A percentile compares a stretch with the other conserved stretches of the same genome.
These are phyloP conservation scores for Scyliorhinus canicula DNA, from an alignment of 2,797 vertebrate species.

Conservation along the genomic window DNA sequence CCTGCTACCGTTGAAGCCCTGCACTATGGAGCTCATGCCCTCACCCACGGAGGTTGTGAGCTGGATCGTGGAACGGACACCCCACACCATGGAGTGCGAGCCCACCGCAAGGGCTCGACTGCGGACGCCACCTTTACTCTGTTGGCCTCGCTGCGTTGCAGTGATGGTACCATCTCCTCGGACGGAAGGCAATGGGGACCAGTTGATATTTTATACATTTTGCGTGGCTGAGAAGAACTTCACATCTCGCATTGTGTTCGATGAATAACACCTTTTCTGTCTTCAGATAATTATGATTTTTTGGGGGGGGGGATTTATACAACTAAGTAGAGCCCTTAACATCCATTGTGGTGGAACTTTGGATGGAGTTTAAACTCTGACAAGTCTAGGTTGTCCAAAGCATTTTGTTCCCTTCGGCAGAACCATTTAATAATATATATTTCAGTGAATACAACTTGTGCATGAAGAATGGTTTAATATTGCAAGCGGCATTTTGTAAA, in stretches of 20 bases:
- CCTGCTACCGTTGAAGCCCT: no score
- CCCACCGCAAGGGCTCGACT: no score
- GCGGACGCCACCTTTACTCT: no score
- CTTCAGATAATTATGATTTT: background rate
- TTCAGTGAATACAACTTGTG: background rate
- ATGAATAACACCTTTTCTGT: background rate
- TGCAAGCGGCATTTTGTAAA: background rate
- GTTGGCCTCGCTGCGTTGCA: no score
- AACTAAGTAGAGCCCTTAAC: background rate
- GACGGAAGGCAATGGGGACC: no score
- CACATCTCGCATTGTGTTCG: background rate
- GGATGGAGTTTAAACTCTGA: background rate
- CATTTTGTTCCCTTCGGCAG: background rate
- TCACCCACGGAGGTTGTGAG: no score
- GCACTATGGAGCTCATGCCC: no score
- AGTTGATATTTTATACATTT: background rate
- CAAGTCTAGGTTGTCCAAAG: background rate
- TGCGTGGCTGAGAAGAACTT: background rate
- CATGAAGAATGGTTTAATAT: background rate
- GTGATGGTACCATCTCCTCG: no score
- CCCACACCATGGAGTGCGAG: no score
- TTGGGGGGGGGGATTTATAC: background rate
- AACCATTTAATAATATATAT: background rate
- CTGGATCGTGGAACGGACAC: no score
- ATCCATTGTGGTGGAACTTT: background rate